Evolutionary conservation across 2,888 invertebrate species (phyloP).

Genomic region (Pachycephus smyrnensis): DNA sequence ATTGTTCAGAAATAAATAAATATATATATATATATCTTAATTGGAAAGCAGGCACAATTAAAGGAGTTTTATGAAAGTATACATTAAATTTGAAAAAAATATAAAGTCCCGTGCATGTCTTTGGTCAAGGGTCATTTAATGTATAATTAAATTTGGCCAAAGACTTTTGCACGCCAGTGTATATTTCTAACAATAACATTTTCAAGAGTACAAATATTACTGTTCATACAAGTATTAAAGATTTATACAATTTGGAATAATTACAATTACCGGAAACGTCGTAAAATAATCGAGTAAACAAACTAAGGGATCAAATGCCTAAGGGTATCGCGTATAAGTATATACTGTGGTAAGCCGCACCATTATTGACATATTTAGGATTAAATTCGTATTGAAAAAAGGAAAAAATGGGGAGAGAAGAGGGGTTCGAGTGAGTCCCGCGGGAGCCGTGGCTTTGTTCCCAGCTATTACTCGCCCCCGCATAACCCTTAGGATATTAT

Average conservation of each 20-base stretch:
- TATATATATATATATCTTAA: no score
- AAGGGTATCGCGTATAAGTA: neutral
- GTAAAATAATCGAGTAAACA: neutral
- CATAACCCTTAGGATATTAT: constrained; percentile 65
- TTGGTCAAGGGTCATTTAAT: no score
- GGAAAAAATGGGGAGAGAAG: constrained; percentile 21
- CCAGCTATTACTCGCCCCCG: constrained; percentile 65
- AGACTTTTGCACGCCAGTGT: no score
- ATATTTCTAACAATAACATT: no score
- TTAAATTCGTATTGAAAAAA: constrained; percentile 58
- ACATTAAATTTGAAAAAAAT: no score
- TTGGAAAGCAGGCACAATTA: no score
- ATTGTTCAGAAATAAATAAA: no score
- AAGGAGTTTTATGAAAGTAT: no score
- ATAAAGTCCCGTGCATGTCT: no score
- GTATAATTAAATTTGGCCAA: no score
- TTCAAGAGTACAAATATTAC: neutral
- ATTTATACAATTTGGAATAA: neutral
- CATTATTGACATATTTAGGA: constrained; percentile 61
- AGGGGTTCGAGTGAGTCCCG: constrained; percentile 42
- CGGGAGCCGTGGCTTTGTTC: constrained; percentile 64
- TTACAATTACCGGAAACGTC: neutral
- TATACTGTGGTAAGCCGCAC: constrained; percentile 12
- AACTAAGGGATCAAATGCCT: neutral
- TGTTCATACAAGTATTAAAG: neutral